Base-by-base conservation (phyloP, 2,797 vertebrate species). In the Acomys russatus region DNA sequence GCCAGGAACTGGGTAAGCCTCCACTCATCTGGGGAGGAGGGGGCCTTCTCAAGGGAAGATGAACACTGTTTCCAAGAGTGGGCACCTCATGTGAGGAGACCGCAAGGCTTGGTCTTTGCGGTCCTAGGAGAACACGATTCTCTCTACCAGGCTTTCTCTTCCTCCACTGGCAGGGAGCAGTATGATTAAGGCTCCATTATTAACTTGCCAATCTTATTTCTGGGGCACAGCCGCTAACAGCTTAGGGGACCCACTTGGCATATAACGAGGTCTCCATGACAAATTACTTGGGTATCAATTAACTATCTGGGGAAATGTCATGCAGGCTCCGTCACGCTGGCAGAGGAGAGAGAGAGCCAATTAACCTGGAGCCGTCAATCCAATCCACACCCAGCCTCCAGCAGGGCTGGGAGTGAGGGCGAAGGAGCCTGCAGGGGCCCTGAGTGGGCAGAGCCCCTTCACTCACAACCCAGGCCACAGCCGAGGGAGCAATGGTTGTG, bases 241-340 rank as follows among this genome's bases (percentile, higher is more conserved):
- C 97, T 85, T 98, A 97, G 97, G 98, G 98, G 97, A 98, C 96
- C 97, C 97, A 95, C 96, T 96, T 98, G 98, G 96, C 90, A 17
- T 80, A 79, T 97, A 97, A 96, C 86, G 83, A 98, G 98, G 98
- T 97, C 98, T 97, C 97, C 88, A 73, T 98, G 90, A 92, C 98
- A 97, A 98, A 98, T 98, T 97, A 93, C 98, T 98, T 70, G 88
- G 98, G 66, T 98, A 98, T 98, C 98, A 98, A 96, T 98, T 97
- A 98, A 93, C 97, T 97, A 49, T 96, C 97, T 89, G 86, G 97
- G 98, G 97, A 98, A 98, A 98, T 98, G 98, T 98, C 98, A 97
- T 85, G 96, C 91, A 86, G 76, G 78, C 97, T 88, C 96, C 30
- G 59, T 97, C 97, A 68, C 91, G 97, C 97, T 97, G 98, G 97